Conservation (phyloP, 2,888 invertebrate genomes). For the Nomada fabriciana region DNA sequence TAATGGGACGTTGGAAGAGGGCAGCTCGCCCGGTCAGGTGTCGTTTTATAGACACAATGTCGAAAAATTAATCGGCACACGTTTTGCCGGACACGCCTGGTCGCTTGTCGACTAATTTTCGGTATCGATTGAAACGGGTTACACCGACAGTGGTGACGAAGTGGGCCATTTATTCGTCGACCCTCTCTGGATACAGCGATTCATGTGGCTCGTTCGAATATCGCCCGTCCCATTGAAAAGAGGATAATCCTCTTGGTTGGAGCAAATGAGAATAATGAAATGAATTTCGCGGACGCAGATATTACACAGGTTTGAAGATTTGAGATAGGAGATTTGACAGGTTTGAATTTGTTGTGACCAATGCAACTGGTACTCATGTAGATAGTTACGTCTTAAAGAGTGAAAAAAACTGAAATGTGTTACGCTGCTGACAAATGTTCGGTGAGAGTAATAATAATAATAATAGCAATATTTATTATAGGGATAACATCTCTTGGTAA, state of each 20-base stretch:
- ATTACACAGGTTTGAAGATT: no score
- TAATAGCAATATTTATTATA: no score
- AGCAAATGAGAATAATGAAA: conserved; percentile 2
- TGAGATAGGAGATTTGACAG: no score
- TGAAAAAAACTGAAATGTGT: no score
- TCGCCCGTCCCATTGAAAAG: not conserved
- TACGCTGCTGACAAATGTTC: no score
- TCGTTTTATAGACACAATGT: conserved; percentile 37
- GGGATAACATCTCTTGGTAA: no score
- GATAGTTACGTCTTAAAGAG: no score
- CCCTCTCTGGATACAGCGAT: not conserved
- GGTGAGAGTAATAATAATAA: no score
- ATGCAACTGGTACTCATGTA: not conserved
- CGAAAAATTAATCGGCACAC: conserved; percentile 3
- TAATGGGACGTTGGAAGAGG: conserved; percentile 28
- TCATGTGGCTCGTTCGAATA: not conserved
- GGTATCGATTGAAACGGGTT: conserved; percentile 2
- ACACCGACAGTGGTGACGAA: conserved; percentile 13
- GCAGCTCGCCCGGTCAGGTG: conserved; percentile 1
- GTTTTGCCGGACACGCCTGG: not conserved
- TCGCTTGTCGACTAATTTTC: conserved; percentile 1
- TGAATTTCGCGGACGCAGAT: not conserved
- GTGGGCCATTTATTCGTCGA: conserved; percentile 13
- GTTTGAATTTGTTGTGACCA: not conserved
- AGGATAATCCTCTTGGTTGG: not conserved